Evolutionary conservation across 1,140 invertebrate genomes (phyloP), one percentile per base, ranked within the genome.

Genomic region (Lepidurus arcticus): DNA sequence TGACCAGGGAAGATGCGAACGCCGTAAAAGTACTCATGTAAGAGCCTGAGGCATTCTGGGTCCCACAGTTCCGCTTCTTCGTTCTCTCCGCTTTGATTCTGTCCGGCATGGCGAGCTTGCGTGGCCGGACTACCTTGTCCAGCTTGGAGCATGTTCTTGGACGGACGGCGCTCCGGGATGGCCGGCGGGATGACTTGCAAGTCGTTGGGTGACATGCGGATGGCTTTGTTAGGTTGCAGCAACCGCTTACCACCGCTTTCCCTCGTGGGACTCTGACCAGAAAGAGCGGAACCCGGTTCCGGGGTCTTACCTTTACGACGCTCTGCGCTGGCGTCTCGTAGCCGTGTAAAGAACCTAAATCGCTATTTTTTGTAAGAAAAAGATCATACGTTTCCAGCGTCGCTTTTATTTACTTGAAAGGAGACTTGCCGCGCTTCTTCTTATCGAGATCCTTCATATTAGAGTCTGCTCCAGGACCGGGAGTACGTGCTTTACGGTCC

Each of bases 11-110:
- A 98, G 76, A 98, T 94, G 76, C 95, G 84, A 11, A 92, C 87
- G 21, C 95, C 96, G 83, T 98, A 99, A 86, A 97, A 98, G 85
- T 98, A 99, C 86, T 99, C 97, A 84, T 99, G 97, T 83, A 98
- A 96, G 9, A 97, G 86, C 83, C 96, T 96, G 45, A 98, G 86
- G 83, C 93, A 95, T 76, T 94, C 93, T 0, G 89, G 86, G 82
- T 96, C 94, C 82, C 91, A 94, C 78, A 95, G 91, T 84, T 96
- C 84, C 45, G 82, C 83, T 42, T 83, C 83, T 53, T 81, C 93
- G 82, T 93, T 91, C 78, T 92, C 92, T 73, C 92, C 90, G 0
- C 90, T 88, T 83, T 94, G 93, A 16, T 65, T 65, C 53, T 65
- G 53, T n/a, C 53, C 53, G 0, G 92, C 89, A 7, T 90, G 88